These are phyloP conservation scores for Brachymystax lenok DNA, from an alignment of 2,797 vertebrate species.

Conservation along the genomic window DNA sequence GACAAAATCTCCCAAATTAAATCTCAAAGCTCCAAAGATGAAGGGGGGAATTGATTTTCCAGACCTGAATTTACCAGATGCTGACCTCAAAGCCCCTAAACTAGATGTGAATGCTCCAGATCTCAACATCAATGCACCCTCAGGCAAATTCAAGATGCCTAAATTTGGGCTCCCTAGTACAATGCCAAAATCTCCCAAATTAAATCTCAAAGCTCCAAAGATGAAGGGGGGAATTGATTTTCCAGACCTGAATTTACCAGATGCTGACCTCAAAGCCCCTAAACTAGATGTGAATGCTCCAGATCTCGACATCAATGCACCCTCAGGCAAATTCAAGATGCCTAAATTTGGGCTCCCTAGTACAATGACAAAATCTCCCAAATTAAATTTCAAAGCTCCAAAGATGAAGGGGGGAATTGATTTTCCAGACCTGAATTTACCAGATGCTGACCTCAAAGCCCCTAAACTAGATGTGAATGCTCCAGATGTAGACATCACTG, in stretches of 20 bases:
- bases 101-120: no score
- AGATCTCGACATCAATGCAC: conserved; percentile 20
- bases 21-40: conserved; percentile 40
- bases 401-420: conserved; percentile 39
- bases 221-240: neutral
- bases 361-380: conserved; percentile 26
- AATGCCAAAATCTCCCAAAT: no score
- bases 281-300: conserved; percentile 3
- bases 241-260: no score
- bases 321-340: conserved; percentile 30
- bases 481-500: conserved; percentile 30
- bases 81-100: no score
- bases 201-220: conserved; percentile 22
- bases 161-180: no score
- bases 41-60: conserved; percentile 33
- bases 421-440: conserved; percentile 32
- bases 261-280: neutral
- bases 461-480: conserved; percentile 21
- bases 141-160: no score
- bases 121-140: no score
- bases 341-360: conserved; percentile 3
- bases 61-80: neutral
- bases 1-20: conserved; percentile 23
- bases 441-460: conserved; percentile 37
- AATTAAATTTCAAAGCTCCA: conserved; percentile 40